Base-by-base conservation (phyloP, 2,113 vertebrate genomes). In the Campylomormyrus numenius region DNA sequence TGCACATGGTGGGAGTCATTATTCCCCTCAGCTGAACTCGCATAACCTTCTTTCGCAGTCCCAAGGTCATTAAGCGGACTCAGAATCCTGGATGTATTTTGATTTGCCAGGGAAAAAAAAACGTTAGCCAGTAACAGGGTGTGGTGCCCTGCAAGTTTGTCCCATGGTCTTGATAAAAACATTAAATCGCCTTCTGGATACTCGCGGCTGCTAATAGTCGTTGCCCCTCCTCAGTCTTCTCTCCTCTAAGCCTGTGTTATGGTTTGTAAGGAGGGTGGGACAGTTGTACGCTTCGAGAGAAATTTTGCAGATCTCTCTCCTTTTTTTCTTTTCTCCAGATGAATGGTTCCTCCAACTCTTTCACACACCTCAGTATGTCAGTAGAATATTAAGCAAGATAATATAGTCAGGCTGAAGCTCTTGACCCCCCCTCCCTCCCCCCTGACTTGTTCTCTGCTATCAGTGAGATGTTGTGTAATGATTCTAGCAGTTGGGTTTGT, bases 371-470 rank as follows among this genome's bases (percentile, higher is more conserved):
- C 27, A 2, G 62, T 5, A 70, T 80, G 35, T 42, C 74, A 80
- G 74, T 80, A 19, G 74, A 80, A 80, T 80, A 80, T 80, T 80
- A 80, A 80, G 31, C 74, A 80, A 80, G 74, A 19, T 80, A 80
- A 70, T 70, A 70, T 4, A 70, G 62, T 80, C 74, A 7, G 15
- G 35, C 74, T 70, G 62, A 70, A 70, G 27, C 35, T 77, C 4
- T 77, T 77, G 66, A 31, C 66, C 70, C 31, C 27, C 35, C 31
- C 70, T 6, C 52, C 53, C 15, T 70, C 70, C 74, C 35, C 31
- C 35, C 35, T 0, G 74, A 39, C 74, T 19, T 19, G 35, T 39
- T 80, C 31, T 17, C 35, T 80, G 31, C 74, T 19, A 42, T 80
- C 74, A 42, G 13, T 6, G 70, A 39, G 70, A 77, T 77, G 74